Evolutionary conservation across 2,888 invertebrate species (phyloP).

Genomic region (Adelphocoris suturalis): DNA sequence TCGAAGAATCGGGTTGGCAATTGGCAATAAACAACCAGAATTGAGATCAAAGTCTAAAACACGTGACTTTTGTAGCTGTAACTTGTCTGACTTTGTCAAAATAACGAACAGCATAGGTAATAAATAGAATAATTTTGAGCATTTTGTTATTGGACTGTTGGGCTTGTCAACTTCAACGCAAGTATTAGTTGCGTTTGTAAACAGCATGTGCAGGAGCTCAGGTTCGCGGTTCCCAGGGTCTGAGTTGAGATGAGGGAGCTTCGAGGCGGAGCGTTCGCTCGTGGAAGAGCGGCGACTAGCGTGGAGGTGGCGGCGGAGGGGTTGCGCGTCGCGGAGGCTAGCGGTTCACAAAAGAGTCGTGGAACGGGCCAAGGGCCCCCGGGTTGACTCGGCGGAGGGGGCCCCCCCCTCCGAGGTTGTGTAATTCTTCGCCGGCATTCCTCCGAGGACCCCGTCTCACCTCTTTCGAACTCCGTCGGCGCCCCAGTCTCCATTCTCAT

Average conservation of each 20-base stretch:
- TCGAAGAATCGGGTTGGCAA: too few species aligned
- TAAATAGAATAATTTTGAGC: too few species aligned
- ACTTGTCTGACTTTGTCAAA: too few species aligned
- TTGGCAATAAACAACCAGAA: too few species aligned
- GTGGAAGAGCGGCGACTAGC: not conserved
- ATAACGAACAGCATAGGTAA: too few species aligned
- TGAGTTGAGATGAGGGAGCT: not conserved
- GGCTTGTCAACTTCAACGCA: too few species aligned
- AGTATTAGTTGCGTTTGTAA: too few species aligned
- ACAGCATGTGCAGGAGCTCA: too few species aligned
- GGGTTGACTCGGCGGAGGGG: constrained; percentile 32
- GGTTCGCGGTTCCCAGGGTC: not conserved
- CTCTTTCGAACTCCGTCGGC: constrained; percentile 23
- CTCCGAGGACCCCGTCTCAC: constrained; percentile 28
- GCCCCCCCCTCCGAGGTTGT: constrained; percentile 26
- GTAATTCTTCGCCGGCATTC: constrained; percentile 42
- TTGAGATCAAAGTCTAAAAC: too few species aligned
- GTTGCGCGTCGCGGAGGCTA: constrained; percentile 29
- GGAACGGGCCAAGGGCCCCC: constrained; percentile 28
- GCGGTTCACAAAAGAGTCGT: constrained; percentile 34
- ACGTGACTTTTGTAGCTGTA: too few species aligned
- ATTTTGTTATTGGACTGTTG: too few species aligned
- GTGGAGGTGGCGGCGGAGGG: not conserved
- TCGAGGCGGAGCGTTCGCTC: not conserved
- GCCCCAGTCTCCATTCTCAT: constrained; percentile 19